These are phyloP conservation scores for Anniella stebbinsi DNA, from an alignment of 2,797 vertebrate species.

Conservation along the genomic window DNA sequence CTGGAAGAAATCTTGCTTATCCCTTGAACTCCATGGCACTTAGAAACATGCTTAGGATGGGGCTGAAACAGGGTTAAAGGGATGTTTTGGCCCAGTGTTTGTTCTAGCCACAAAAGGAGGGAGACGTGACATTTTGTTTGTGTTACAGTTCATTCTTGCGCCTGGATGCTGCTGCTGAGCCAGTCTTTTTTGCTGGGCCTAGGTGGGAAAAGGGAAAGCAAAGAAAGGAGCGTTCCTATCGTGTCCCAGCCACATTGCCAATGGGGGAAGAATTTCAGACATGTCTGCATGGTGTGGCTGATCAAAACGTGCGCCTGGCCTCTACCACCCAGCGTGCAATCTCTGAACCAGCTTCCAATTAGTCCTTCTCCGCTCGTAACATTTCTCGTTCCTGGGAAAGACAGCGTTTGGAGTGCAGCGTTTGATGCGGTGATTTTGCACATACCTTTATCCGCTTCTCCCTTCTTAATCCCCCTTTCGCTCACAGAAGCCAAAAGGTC, in stretches of 20 bases:
- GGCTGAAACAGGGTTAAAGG: not conserved
- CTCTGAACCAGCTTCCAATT: conserved; percentile 75
- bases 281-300: conserved; percentile 72
- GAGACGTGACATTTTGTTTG: not conserved
- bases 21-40: not conserved
- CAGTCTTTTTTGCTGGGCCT: conserved; percentile 39
- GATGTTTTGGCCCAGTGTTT: not conserved
- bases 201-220: conserved; percentile 30
- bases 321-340: conserved; percentile 70
- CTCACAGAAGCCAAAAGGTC: conserved; percentile 80
- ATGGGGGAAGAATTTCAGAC: conserved; percentile 71
- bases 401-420: conserved; percentile 74
- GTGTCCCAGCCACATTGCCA: conserved; percentile 71
- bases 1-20: not conserved
- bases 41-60: not conserved
- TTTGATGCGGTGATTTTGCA: conserved; percentile 77
- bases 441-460: conserved; percentile 78
- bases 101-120: conserved; percentile 16
- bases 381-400: conserved; percentile 76
- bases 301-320: conserved; percentile 75
- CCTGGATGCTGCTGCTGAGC: conserved; percentile 46
- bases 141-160: not conserved
- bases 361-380: conserved; percentile 72
- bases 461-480: conserved; percentile 78
- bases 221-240: conserved; percentile 52